A percentile compares a stretch with the other conserved stretches of the same genome.
These are phyloP conservation scores for Athene cunicularia DNA, from an alignment of 2,113 vertebrate genomes.

Conservation along the genomic window DNA sequence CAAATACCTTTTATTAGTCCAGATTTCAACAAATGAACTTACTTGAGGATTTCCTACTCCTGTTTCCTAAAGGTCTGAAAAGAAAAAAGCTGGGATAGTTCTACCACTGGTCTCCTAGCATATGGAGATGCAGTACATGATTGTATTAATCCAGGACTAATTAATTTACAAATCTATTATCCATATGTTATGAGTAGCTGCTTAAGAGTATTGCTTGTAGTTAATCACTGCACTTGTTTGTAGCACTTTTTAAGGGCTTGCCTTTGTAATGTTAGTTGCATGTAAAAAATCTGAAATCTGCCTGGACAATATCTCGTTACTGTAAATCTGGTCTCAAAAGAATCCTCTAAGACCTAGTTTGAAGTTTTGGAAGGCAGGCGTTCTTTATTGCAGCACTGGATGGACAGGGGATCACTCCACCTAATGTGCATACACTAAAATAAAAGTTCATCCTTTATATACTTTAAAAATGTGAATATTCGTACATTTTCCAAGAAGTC, in stretches of 20 bases:
- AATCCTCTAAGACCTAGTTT: too few species aligned
- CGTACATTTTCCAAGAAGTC: too few species aligned
- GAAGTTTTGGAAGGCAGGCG: too few species aligned
- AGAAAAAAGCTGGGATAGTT: not conserved
- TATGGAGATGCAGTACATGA: constrained; percentile 18
- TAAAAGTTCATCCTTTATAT: too few species aligned
- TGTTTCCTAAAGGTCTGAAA: not conserved
- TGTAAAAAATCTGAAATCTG: constrained; percentile 27
- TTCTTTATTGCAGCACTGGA: too few species aligned
- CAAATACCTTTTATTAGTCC: not conserved
- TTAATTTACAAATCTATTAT: constrained; percentile 46
- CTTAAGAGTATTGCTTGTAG: constrained; percentile 16
- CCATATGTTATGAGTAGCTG: constrained; percentile 32
- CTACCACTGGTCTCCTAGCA: not conserved
- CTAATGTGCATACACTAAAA: too few species aligned
- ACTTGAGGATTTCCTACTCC: not conserved
- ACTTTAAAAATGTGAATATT: too few species aligned
- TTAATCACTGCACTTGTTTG: constrained; percentile 42
- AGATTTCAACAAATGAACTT: not conserved
- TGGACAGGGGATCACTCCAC: too few species aligned
- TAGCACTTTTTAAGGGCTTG: constrained; percentile 35
- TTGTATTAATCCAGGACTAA: constrained; percentile 41
- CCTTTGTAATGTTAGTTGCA: not conserved
- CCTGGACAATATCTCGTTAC: not conserved
- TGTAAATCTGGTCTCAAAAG: too few species aligned